Base-by-base conservation (phyloP, 2,888 invertebrate genomes). In the Melanostoma mellinum region DNA sequence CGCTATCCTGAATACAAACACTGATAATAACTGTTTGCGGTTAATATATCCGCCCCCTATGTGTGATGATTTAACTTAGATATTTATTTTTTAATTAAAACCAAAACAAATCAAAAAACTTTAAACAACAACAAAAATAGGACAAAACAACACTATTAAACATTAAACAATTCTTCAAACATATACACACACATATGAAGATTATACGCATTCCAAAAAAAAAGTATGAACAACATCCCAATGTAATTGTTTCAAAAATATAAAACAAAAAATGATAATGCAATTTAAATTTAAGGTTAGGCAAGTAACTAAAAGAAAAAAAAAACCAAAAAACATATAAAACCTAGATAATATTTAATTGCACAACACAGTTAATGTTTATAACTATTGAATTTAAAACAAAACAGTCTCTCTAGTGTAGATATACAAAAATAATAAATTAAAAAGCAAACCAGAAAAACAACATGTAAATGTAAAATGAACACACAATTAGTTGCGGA, bases 1-100 rank as follows among this genome's bases (percentile, higher is more conserved):
- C 93, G 93, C 87, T 94, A 94, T 92, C 94, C 95, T 91, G 95
- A 95, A 92, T 95, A 95, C 93, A 95, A 94, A 92, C 95, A 95
- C 94, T 95, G 94, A 94, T 94, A 91, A 89, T 91, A 89, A 86
- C 87, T 86, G 60, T 73, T 85, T 86, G 86, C 87, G 87, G 85
- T 85, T 53, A 32, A 74, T 71, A 67, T 68, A 80, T 72, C 80
- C 75, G 80, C 79, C 84, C 84, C 78, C 65, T 68, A 82, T 65
- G 61, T 74, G 84, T 79, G 75, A 84, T 88, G 86, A 88, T 87
- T 88, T 88, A 86, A 86, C 86, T 87, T 86, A 87, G 86, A 86
- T 87, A 86, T 86, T 79, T 85, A 86, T 78, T 80, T 81, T 48
- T 61, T 56, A 58, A 50, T 69, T 61, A 32, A 75, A 68, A 68